Percentiles rank a stretch among this genome's conserved stretches.
These are phyloP conservation scores for Orcinus orca DNA, from an alignment of 2,113 vertebrate genomes.

Conservation along the genomic window DNA sequence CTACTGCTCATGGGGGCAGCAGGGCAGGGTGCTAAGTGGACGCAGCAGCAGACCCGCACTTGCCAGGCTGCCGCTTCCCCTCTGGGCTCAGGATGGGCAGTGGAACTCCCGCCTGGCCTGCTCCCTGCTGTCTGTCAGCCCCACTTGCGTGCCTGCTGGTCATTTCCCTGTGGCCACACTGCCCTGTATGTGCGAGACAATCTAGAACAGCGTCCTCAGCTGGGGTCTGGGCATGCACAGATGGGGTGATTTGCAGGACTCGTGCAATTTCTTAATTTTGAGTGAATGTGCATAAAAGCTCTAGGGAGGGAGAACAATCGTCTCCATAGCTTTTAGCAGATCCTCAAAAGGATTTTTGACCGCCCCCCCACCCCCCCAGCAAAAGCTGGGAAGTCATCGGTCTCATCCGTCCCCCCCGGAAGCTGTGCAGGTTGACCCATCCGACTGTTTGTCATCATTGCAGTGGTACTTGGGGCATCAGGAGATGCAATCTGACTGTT, in stretches of 20 bases:
- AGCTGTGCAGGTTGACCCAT: not conserved
- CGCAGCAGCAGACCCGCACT: rapidly evolving
- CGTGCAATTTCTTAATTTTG: not conserved
- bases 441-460: not conserved
- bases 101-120: not conserved
- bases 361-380: rapidly evolving
- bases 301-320: not conserved
- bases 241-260: too few species aligned
- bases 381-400: not conserved
- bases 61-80: too few species aligned
- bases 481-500: rapidly evolving
- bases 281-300: not conserved
- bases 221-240: not conserved
- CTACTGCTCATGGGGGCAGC: not conserved
- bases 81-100: too few species aligned
- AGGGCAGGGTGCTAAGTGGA: not conserved
- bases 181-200: rapidly evolving
- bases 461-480: rapidly evolving
- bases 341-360: not conserved
- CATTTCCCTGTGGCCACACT: rapidly evolving
- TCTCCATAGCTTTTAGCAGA: not conserved
- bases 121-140: not conserved
- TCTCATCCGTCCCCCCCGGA: not conserved
- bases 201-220: not conserved
- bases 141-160: not conserved